Percentiles rank a stretch among this genome's conserved stretches.
These are phyloP conservation scores for Mus pahari DNA, from an alignment of 2,113 vertebrate genomes.

Conservation along the genomic window DNA sequence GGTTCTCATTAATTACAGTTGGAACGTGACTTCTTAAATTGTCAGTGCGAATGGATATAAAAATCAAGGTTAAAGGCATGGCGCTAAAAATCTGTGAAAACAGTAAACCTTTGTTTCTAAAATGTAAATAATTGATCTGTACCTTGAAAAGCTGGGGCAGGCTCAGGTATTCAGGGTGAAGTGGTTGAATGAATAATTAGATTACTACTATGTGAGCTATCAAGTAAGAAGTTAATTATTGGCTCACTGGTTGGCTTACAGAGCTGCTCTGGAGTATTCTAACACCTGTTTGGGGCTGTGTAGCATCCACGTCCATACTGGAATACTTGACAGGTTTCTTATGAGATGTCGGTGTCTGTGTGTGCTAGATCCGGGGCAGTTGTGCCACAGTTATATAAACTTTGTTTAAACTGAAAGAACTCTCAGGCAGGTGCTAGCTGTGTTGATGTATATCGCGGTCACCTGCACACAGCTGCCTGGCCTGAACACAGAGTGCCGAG, in stretches of 20 bases:
- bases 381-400: not conserved
- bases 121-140: not conserved
- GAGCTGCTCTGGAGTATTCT: not conserved
- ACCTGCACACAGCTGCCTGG: not conserved
- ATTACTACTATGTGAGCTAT: constrained; percentile 43
- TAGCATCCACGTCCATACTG: not conserved
- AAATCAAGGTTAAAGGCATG: not conserved
- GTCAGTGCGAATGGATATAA: not conserved
- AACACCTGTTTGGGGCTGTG: not conserved
- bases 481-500: constrained; percentile 7
- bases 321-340: constrained; percentile 9
- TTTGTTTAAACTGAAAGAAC: constrained; percentile 39
- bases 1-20: constrained; percentile 28
- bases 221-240: constrained; percentile 65
- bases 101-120: constrained; percentile 36
- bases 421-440: not conserved
- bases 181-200: constrained; percentile 61
- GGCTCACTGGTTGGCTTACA: constrained; percentile 17
- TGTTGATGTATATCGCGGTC: not conserved
- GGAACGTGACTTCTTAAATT: constrained; percentile 53
- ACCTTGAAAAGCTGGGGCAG: not conserved
- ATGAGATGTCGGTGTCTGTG: not conserved
- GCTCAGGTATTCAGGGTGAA: constrained; percentile 34
- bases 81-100: constrained; percentile 49
- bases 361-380: not conserved